phyloP scores from a whole-genome alignment of 2,113 vertebrate species.

The Monopterus albus region DNA sequence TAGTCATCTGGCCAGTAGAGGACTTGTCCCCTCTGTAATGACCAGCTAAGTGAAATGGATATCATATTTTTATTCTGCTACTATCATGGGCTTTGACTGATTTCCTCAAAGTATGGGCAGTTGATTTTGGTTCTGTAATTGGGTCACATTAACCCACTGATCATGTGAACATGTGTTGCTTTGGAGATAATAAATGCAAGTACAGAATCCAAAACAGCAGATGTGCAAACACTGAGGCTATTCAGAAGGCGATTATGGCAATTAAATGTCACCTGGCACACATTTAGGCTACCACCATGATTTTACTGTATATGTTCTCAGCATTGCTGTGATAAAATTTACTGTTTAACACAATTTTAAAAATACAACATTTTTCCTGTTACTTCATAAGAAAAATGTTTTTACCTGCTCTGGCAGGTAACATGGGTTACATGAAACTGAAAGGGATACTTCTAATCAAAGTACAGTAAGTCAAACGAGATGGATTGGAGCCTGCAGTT shows the following conservation, averaged over 20 bases:
- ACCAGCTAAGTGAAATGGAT: slow-evolving; percentile 9
- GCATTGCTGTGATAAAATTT: slow-evolving; percentile 3
- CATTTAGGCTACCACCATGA: slow-evolving; percentile 23
- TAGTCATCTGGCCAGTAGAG: slow-evolving; percentile 52
- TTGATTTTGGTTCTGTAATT: slow-evolving; percentile 63
- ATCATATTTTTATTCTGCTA: slow-evolving; percentile 60
- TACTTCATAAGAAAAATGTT: not conserved
- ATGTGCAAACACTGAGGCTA: slow-evolving; percentile 65
- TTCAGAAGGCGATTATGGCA: slow-evolving; percentile 49
- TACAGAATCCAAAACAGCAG: slow-evolving; percentile 45
- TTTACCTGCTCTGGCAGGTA: not conserved
- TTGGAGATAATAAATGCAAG: slow-evolving; percentile 45
- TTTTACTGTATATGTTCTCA: slow-evolving; percentile 17
- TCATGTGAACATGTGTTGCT: slow-evolving; percentile 68
- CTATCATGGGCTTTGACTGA: slow-evolving; percentile 49
- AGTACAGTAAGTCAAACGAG: slow-evolving; percentile 41
- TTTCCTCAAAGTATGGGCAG: slow-evolving; percentile 55
- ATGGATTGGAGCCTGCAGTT: slow-evolving; percentile 7
- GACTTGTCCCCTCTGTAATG: slow-evolving; percentile 1
- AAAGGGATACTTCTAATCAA: slow-evolving; percentile 31
- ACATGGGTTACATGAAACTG: not conserved
- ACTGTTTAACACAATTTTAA: too few relatives aligned
- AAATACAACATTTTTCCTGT: too few relatives aligned
- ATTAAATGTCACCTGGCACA: slow-evolving; percentile 51
- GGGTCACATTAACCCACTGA: slow-evolving; percentile 49